Evolutionary conservation across 2,113 vertebrate species (phyloP), one percentile per base, ranked within the genome.

Genomic region (Peromyscus polionotus): DNA sequence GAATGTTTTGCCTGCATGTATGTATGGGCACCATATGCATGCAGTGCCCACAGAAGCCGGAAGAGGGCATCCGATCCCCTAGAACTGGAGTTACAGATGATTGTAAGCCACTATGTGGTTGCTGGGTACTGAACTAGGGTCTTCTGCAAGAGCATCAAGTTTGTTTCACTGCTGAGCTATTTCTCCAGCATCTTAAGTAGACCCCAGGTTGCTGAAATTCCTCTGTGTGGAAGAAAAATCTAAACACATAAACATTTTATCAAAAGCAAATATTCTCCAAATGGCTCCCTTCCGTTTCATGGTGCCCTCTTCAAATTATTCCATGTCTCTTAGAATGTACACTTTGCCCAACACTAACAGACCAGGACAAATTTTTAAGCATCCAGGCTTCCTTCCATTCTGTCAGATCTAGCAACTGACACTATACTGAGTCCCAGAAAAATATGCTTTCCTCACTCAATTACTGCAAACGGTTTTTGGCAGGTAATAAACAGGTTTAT

Each of bases 161-260:
- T 7, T 5, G 20, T 54, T 42, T 84, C 26, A 39, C n/a, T 59
- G n/a, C 57, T 5, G n/a, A 42, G 24, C 81, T 63, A 1, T 42
- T n/a, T 42, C 57, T 63, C 57, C 57, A 84, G 57, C 22, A 68
- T 96, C 79, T 28, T 26, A 63, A 42, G n/a, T 65, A 81, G 68
- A 70, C 59, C 84, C 57, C 54, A 45, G 57, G 70, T 83, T 65
- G 65, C 89, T 92, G 54, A 97, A 95, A 95, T 84, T 33, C 83
- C 86, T 95, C 85, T 72, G 33, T 92, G 24, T 42, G 6, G 42
- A 94, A 95, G 94, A 75, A 91, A 84, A 84, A 67, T 86, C 65
- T 67, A 11, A 76, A 36, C 72, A 84, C 12, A 14, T 70, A 94
- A 92, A 84, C 76, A 92, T 95, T 70, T 92, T 85, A 83, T 86